Evolutionary conservation across 2,888 invertebrate species (phyloP), one percentile per base, ranked within the genome.

Genomic region (Drosophila infuscata): DNA sequence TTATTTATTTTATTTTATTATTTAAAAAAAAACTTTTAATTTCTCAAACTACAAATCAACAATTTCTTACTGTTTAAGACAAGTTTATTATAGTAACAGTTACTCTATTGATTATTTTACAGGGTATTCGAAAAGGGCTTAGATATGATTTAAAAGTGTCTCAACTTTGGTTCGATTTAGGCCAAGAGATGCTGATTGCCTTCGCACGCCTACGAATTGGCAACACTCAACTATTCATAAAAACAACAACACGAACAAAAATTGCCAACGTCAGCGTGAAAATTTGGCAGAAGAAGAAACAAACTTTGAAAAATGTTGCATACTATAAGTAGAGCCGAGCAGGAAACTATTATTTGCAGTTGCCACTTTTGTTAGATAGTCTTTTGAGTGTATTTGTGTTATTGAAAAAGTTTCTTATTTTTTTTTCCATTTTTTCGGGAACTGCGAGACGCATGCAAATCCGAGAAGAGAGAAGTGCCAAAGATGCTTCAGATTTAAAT

Each of bases 401-500:
- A 87, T 87, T 87, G 87, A 79, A 87, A 87, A 87, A 87, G 71
- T 85, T 90, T 30, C 2, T 15, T 36, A 1, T 2, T 4, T 17
- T 8, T 11, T 38, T 30, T 38, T 38, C 25, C 25, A 25, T 25
- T 79, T 75, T 73, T 66, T 68, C 32, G 15, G 6, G n/a, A 43
- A n/a, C 20, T 49, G 38, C 61, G 66, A n/a, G 36, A 46, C 70
- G 68, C 88, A 78, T 77, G 77, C 81, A 82, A 80, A 79, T 72
- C 72, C 53, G 36, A 46, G 66, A 51, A 32, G 41, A 59, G 20
- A 33, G 52, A 3, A 33, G 52, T 64, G 70, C 73, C 69, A 70
- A 80, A 90, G 82, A 84, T 84, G 81, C 88, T 88, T 81, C 76
- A 88, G 90, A 88, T 90, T 88, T 90, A 90, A 88, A 88, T 88